Percentiles rank a stretch among this genome's conserved stretches.
phyloP scores from a whole-genome alignment of 2,888 invertebrate genomes.

The Xanthorhoe designata region DNA sequence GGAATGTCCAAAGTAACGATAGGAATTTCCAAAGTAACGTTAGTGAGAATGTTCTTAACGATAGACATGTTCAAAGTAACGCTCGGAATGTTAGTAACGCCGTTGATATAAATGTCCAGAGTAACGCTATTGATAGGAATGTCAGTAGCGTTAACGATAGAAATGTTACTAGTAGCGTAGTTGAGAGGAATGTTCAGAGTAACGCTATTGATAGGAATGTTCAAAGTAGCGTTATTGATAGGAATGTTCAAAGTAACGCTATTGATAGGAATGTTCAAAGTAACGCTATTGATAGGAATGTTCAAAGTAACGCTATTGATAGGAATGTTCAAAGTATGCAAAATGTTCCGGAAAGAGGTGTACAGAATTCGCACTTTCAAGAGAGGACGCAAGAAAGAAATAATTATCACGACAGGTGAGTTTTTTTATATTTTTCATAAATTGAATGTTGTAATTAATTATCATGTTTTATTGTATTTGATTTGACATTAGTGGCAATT shows the following conservation, averaged over 20 bases:
- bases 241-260: background rate
- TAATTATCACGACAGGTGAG: constrained; percentile 18
- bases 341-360: background rate
- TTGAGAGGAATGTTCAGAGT: background rate
- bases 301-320: background rate
- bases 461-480: too few species aligned
- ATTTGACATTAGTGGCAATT: too few species aligned
- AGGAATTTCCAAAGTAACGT: background rate
- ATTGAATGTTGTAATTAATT: too few species aligned
- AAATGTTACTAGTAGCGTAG: background rate
- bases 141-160: background rate
- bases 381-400: constrained; percentile 1
- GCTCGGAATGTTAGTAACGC: too few species aligned
- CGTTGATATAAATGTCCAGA: background rate
- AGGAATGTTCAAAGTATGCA: background rate
- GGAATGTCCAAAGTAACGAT: background rate
- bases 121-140: background rate
- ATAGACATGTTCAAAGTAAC: constrained; percentile 1
- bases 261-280: background rate
- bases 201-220: background rate
- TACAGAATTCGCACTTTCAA: background rate
- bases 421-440: too few species aligned
- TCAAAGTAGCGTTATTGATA: background rate
- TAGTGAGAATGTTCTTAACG: background rate
- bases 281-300: background rate